A percentile compares a stretch with the other conserved stretches of the same genome.
Evolutionary conservation across 2,113 vertebrate species (phyloP).

Genomic region (Speoplatyrhinus poulsoni): DNA sequence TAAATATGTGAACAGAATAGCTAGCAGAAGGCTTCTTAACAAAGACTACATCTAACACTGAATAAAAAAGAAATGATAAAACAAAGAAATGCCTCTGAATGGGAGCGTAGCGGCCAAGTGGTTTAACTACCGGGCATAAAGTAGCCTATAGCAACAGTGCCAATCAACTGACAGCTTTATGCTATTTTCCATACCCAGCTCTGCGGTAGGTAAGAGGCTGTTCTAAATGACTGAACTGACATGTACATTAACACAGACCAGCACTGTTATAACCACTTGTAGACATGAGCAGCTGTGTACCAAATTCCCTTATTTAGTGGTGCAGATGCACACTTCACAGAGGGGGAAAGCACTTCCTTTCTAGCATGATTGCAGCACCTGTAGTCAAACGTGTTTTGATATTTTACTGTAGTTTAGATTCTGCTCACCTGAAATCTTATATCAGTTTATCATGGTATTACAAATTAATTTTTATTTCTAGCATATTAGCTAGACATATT

Average conservation of each 20-base stretch:
- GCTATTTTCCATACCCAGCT: neutral
- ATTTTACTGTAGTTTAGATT: neutral
- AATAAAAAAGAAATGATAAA: neutral
- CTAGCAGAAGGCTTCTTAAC: too few species aligned
- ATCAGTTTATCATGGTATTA: too few species aligned
- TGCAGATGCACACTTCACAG: slow-evolving; percentile 6
- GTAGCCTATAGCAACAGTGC: too few species aligned
- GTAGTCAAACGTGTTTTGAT: neutral
- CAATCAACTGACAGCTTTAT: slow-evolving; percentile 16
- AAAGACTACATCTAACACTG: neutral
- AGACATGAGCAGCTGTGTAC: slow-evolving; percentile 5
- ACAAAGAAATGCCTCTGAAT: neutral
- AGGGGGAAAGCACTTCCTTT: neutral
- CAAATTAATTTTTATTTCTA: too few species aligned
- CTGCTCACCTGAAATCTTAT: neutral
- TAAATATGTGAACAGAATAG: too few species aligned
- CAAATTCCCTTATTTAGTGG: slow-evolving; percentile 49
- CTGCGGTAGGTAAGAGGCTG: slow-evolving; percentile 20
- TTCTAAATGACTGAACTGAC: slow-evolving; percentile 23
- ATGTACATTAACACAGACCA: slow-evolving; percentile 48
- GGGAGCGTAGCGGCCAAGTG: neutral
- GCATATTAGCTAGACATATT: too few species aligned
- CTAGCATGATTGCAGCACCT: neutral
- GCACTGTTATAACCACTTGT: slow-evolving; percentile 7
- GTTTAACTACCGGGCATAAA: slow-evolving; percentile 1